Conservation (phyloP, 2,113 vertebrate genomes). For the Tragulus kanchil region DNA sequence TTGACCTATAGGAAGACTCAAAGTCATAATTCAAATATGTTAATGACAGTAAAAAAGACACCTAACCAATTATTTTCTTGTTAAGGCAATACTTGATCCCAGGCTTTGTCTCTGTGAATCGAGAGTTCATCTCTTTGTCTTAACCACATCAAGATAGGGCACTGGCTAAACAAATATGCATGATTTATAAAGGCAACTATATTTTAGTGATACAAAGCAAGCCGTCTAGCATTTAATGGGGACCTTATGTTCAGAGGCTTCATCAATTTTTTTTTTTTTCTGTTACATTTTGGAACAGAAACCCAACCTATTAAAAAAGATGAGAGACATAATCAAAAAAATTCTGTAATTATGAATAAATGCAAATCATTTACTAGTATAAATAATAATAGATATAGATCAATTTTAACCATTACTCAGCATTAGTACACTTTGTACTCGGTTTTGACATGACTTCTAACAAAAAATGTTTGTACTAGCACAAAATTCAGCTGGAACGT, state of each 20-base stretch:
- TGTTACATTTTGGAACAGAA: not conserved
- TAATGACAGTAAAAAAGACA: constrained; percentile 41
- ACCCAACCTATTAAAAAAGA: not conserved
- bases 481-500: constrained; percentile 28
- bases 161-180: constrained; percentile 43
- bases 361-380: constrained; percentile 1
- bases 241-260: not conserved
- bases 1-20: constrained; percentile 52
- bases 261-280: not conserved
- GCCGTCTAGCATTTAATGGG: constrained; percentile 24
- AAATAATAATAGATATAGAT: not conserved
- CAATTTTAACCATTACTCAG: not conserved
- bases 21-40: constrained; percentile 61
- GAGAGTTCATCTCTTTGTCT: constrained; percentile 44
- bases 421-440: not conserved
- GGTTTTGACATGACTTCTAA: constrained; percentile 14
- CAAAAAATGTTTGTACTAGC: not conserved
- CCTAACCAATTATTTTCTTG: constrained; percentile 49
- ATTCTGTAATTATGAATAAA: not conserved
- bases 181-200: constrained; percentile 40
- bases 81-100: not conserved
- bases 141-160: constrained; percentile 51
- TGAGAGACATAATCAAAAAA: constrained; percentile 7
- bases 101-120: constrained; percentile 21
- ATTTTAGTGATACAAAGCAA: constrained; percentile 50